Conservation (phyloP, 2,113 vertebrate species). For the Macrotis lagotis region DNA sequence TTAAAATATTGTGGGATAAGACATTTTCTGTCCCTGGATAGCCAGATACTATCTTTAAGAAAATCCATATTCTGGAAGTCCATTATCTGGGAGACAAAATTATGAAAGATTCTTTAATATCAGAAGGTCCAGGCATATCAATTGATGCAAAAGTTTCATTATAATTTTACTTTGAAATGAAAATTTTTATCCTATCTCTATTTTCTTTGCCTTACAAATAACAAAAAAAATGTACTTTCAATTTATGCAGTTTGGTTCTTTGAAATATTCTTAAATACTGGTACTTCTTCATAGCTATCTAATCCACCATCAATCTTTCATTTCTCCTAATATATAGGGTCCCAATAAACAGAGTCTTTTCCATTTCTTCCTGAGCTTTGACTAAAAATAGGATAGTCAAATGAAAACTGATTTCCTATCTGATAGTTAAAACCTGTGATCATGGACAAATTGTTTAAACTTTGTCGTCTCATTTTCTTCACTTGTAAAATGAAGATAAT, state of each 20-base stretch:
- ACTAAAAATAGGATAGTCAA: neutral
- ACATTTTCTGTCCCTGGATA: neutral
- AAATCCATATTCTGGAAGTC: neutral
- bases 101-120: neutral
- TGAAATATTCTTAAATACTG: neutral
- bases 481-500: neutral
- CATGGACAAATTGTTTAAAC: neutral
- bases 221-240: neutral
- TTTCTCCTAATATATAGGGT: neutral
- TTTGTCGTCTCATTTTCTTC: neutral
- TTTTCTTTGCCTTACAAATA: neutral
- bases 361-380: neutral
- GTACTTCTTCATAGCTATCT: neutral
- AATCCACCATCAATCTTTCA: neutral
- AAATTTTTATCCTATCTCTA: neutral
- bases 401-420: neutral
- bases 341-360: neutral
- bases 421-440: neutral
- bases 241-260: neutral
- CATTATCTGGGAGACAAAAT: neutral
- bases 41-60: neutral
- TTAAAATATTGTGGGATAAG: neutral
- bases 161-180: neutral
- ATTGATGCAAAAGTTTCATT: neutral
- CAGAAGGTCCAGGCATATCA: neutral